phyloP scores from a whole-genome alignment of 1,140 invertebrate genomes.

The Reticulitermes speratus region DNA sequence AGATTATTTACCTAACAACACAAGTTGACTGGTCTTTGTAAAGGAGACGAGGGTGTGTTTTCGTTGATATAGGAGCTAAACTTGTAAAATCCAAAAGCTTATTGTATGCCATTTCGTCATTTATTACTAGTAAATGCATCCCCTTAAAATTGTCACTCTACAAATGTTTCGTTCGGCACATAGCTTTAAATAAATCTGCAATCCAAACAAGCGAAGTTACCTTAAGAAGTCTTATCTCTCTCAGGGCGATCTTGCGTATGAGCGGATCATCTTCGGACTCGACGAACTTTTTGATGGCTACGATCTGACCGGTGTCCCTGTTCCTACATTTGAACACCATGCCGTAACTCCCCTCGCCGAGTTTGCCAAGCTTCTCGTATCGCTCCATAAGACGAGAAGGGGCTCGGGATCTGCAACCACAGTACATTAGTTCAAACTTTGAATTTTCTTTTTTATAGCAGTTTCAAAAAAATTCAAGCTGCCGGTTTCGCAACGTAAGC shows the following conservation, averaged over 20 bases:
- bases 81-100: too few relatives aligned
- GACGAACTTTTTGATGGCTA: conserved; percentile 98
- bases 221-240: conserved; percentile 97
- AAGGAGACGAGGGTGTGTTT: too few relatives aligned
- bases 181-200: too few relatives aligned
- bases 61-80: too few relatives aligned
- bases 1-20: too few relatives aligned
- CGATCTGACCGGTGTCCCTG: conserved; percentile 90
- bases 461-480: background rate
- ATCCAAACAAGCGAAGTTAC: conserved; percentile 52
- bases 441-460: too few relatives aligned
- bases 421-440: conserved; percentile 32
- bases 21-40: too few relatives aligned
- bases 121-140: too few relatives aligned
- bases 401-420: conserved; percentile 66
- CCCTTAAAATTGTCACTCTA: too few relatives aligned
- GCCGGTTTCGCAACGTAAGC: too few relatives aligned
- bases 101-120: too few relatives aligned
- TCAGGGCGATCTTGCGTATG: conserved; percentile 95
- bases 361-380: conserved; percentile 94
- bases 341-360: conserved; percentile 98
- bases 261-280: conserved; percentile 98
- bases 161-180: too few relatives aligned
- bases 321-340: conserved; percentile 98
- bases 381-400: conserved; percentile 93